These are phyloP conservation scores for Drosophila subobscura DNA, from an alignment of 1,140 invertebrate genomes.

Conservation along the genomic window DNA sequence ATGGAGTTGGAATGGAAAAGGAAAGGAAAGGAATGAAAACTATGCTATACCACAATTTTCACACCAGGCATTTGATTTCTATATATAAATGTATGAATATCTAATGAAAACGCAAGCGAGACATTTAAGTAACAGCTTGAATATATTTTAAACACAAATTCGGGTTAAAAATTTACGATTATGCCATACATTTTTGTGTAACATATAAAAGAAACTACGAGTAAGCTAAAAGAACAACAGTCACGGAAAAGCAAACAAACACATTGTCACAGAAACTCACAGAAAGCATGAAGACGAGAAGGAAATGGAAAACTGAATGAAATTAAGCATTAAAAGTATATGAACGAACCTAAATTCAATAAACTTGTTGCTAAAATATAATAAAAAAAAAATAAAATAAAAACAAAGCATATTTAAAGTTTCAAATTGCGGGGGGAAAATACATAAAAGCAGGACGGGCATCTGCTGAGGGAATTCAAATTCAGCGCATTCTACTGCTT, in stretches of 20 bases:
- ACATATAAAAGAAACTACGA: slow-evolving; percentile 63
- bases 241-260: slow-evolving; percentile 50
- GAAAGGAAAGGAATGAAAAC: slow-evolving; percentile 11
- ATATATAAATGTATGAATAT: slow-evolving; percentile 52
- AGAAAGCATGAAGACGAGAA: slow-evolving; percentile 48
- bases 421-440: slow-evolving; percentile 1
- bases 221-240: slow-evolving; percentile 65
- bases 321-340: slow-evolving; percentile 73
- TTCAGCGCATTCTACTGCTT: too few species aligned
- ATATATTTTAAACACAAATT: slow-evolving; percentile 77
- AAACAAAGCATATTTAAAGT: background rate
- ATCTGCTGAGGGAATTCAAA: background rate
- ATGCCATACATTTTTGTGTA: slow-evolving; percentile 78
- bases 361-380: slow-evolving; percentile 81
- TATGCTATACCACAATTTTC: slow-evolving; percentile 50
- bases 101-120: slow-evolving; percentile 51
- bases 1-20: background rate
- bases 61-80: slow-evolving; percentile 59
- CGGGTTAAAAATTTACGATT: slow-evolving; percentile 72
- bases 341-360: slow-evolving; percentile 78
- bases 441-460: background rate
- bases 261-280: slow-evolving; percentile 80
- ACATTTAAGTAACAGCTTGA: slow-evolving; percentile 64
- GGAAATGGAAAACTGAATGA: slow-evolving; percentile 57
- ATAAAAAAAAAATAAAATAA: slow-evolving; percentile 52